phyloP scores from a whole-genome alignment of 2,888 invertebrate genomes.

The Acronicta aceris region DNA sequence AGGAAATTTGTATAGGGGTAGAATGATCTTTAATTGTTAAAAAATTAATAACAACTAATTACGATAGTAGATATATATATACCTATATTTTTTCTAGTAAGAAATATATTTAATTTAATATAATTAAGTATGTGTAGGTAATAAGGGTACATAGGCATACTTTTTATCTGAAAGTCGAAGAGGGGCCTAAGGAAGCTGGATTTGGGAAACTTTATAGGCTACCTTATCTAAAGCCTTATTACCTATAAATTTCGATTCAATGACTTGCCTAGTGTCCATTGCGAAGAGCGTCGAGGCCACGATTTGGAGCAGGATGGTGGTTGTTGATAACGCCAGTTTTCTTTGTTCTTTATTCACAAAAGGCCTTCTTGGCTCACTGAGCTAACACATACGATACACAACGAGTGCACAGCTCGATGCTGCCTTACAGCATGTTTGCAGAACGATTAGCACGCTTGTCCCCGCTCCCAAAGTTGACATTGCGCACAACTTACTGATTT shows the following conservation, averaged over 20 bases:
- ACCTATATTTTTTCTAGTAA: too few species aligned
- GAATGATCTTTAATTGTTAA: too few species aligned
- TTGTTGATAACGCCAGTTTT: conserved; percentile 64
- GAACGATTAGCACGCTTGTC: conserved; percentile 83
- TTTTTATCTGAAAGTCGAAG: too few species aligned
- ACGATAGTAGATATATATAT: too few species aligned
- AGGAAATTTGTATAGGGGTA: too few species aligned
- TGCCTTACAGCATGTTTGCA: conserved; percentile 82
- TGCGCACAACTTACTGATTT: conserved; percentile 84
- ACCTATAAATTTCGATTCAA: conserved; percentile 15
- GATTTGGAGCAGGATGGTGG: conserved; percentile 58
- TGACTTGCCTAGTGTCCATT: conserved; percentile 80
- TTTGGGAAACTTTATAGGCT: conserved; percentile 15
- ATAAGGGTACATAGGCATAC: too few species aligned
- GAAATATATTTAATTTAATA: too few species aligned
- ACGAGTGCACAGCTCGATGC: conserved; percentile 70
- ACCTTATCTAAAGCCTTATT: conserved; percentile 23
- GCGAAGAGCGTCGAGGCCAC: conserved; percentile 61
- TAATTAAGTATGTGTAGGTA: too few species aligned
- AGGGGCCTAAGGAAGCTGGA: neutral
- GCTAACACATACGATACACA: conserved; percentile 81
- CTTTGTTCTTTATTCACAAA: conserved; percentile 73
- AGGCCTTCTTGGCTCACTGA: conserved; percentile 74
- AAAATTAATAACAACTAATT: too few species aligned
- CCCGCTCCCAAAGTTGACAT: conserved; percentile 84